These are phyloP conservation scores for Antennarius striatus DNA, from an alignment of 2,113 vertebrate genomes.

Conservation along the genomic window DNA sequence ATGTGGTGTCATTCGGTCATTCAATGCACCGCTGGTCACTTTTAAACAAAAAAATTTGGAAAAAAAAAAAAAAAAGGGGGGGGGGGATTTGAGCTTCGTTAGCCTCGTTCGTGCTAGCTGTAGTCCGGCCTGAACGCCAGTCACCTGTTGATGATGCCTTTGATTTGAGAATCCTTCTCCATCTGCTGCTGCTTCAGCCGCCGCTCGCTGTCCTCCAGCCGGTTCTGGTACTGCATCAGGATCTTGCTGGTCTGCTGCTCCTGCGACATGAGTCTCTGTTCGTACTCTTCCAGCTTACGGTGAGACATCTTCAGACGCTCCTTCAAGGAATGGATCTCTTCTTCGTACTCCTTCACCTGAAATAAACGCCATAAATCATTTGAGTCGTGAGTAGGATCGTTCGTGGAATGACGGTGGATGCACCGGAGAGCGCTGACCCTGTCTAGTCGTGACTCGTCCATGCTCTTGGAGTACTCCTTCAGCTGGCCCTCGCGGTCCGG, in stretches of 20 bases:
- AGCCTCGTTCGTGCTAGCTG: conserved; percentile 5
- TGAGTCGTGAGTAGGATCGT: too few relatives aligned
- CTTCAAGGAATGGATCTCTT: conserved; percentile 94
- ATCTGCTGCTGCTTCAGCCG: conserved; percentile 90
- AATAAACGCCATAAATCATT: conserved; percentile 7
- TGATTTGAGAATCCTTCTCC: conserved; percentile 96
- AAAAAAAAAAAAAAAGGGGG: too few relatives aligned
- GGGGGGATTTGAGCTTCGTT: too few relatives aligned
- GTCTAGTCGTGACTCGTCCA: conserved; percentile 95
- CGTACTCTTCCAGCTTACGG: conserved; percentile 95
- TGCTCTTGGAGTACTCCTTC: conserved; percentile 96
- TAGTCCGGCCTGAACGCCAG: not conserved
- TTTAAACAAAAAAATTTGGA: too few relatives aligned
- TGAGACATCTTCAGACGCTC: conserved; percentile 95
- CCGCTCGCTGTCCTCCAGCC: conserved; percentile 94
- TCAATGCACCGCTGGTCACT: too few relatives aligned
- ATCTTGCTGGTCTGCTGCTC: conserved; percentile 95
- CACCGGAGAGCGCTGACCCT: conserved; percentile 79
- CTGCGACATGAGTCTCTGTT: conserved; percentile 87
- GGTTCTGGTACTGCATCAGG: conserved; percentile 91
- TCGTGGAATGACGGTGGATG: too few relatives aligned
- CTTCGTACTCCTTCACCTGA: conserved; percentile 94
- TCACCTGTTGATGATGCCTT: conserved; percentile 97
- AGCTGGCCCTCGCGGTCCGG: conserved; percentile 93
- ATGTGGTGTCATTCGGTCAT: too few relatives aligned